A percentile compares a stretch with the other conserved stretches of the same genome.
Evolutionary conservation across 2,888 invertebrate genomes (phyloP).

Genomic region (Serripes groenlandicus): DNA sequence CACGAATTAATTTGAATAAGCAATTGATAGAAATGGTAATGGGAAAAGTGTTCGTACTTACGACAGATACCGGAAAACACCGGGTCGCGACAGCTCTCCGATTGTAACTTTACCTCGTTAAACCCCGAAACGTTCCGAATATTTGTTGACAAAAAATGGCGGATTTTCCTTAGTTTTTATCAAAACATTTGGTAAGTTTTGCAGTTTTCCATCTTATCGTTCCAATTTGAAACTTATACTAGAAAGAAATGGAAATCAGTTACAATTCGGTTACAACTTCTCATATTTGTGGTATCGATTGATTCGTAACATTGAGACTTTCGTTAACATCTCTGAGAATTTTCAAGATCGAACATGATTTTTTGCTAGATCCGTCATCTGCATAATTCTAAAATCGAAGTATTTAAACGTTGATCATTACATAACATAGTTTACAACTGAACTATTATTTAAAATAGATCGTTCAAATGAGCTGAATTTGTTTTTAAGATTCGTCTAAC

Average conservation of each 20-base stretch:
- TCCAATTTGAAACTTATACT: neutral
- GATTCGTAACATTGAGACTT: no score
- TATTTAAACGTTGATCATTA: neutral
- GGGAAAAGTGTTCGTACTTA: no score
- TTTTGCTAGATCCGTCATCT: neutral
- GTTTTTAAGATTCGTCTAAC: no score
- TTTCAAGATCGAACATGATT: slow-evolving; percentile 19
- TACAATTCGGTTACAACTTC: no score
- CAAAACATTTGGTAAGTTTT: slow-evolving; percentile 16
- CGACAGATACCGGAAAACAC: no score
- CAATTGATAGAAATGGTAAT: no score
- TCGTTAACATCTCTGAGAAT: neutral
- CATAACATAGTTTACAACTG: neutral
- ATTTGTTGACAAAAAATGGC: slow-evolving; percentile 50
- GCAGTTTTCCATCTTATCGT: neutral
- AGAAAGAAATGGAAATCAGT: neutral
- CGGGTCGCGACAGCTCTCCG: no score
- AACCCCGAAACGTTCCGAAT: slow-evolving; percentile 31
- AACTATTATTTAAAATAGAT: neutral
- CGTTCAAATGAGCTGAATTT: no score
- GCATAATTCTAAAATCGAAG: neutral
- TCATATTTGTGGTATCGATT: no score
- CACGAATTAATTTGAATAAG: no score
- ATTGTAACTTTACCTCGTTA: neutral
- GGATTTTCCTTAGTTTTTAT: slow-evolving; percentile 49